These are phyloP conservation scores for Dasypogon diadema DNA, from an alignment of 2,888 invertebrate species.

Conservation along the genomic window DNA sequence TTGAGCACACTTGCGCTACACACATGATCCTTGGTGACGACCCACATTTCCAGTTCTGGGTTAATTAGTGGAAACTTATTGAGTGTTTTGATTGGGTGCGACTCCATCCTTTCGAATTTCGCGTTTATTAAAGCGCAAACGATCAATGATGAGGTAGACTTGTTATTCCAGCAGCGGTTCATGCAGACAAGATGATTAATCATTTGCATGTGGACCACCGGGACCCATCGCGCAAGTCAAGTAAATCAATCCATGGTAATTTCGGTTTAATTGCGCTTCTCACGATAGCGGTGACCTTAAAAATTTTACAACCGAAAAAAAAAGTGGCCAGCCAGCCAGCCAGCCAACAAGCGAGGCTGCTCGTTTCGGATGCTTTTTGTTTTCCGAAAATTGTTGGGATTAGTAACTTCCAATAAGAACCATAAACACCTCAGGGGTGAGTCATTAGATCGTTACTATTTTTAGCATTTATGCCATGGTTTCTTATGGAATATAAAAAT, in stretches of 20 bases:
- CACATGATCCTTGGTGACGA: slow-evolving; percentile 19
- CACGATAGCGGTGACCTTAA: background rate
- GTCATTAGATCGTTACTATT: background rate
- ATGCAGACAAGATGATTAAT: background rate
- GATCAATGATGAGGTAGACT: no score
- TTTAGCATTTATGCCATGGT: background rate
- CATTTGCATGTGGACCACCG: background rate
- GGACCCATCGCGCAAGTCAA: background rate
- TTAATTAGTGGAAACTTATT: background rate
- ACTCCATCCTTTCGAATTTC: background rate
- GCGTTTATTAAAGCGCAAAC: background rate
- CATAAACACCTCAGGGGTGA: background rate
- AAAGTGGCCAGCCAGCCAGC: background rate
- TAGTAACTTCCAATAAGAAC: background rate
- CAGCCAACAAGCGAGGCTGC: no score
- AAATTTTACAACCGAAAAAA: background rate
- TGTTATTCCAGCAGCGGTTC: background rate
- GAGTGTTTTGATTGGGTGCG: slow-evolving; percentile 1
- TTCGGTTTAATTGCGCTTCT: background rate
- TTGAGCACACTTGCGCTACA: background rate
- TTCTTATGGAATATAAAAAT: no score
- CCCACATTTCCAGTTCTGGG: slow-evolving; percentile 6
- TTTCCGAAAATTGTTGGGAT: background rate
- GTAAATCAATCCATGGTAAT: background rate
- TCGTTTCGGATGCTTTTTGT: background rate